Evolutionary conservation across 2,888 invertebrate genomes (phyloP).

Genomic region (Ichneumoninae sp.): DNA sequence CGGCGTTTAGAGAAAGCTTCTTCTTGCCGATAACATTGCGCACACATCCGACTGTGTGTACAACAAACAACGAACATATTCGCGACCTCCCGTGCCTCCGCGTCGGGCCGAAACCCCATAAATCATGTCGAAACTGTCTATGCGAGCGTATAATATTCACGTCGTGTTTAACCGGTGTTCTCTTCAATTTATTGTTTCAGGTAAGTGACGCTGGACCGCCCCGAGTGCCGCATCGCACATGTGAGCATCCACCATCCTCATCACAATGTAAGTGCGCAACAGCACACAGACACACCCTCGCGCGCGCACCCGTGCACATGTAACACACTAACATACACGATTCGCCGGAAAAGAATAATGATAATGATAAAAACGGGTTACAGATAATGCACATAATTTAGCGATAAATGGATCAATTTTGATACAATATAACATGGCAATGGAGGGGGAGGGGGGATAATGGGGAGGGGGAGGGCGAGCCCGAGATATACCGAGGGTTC

Average conservation of each 20-base stretch:
- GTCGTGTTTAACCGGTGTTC: conserved; percentile 78
- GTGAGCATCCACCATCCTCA: conserved; percentile 79
- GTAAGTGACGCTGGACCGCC: conserved; percentile 84
- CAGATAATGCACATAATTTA: conserved; percentile 61
- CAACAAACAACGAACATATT: conserved; percentile 71
- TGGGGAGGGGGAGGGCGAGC: neutral
- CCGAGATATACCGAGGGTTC: conserved; percentile 51
- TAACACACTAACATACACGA: conserved; percentile 5
- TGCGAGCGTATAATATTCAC: conserved; percentile 77
- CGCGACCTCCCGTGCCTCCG: conserved; percentile 70
- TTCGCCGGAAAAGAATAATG: conserved; percentile 27
- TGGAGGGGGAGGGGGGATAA: conserved; percentile 54
- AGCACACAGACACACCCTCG: conserved; percentile 36
- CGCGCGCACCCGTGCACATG: neutral
- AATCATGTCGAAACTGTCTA: conserved; percentile 73
- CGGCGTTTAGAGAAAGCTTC: conserved; percentile 29
- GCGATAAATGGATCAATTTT: conserved; percentile 65
- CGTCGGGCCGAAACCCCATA: conserved; percentile 74
- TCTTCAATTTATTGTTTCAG: conserved; percentile 84
- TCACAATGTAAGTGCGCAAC: conserved; percentile 81
- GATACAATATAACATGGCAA: conserved; percentile 76
- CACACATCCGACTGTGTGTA: conserved; percentile 42
- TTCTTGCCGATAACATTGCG: conserved; percentile 36
- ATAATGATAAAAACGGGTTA: conserved; percentile 39
- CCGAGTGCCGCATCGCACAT: conserved; percentile 79